These are phyloP conservation scores for Actinostola sp. DNA, from an alignment of 92 coral and sea anemone genomes.

Conservation along the genomic window DNA sequence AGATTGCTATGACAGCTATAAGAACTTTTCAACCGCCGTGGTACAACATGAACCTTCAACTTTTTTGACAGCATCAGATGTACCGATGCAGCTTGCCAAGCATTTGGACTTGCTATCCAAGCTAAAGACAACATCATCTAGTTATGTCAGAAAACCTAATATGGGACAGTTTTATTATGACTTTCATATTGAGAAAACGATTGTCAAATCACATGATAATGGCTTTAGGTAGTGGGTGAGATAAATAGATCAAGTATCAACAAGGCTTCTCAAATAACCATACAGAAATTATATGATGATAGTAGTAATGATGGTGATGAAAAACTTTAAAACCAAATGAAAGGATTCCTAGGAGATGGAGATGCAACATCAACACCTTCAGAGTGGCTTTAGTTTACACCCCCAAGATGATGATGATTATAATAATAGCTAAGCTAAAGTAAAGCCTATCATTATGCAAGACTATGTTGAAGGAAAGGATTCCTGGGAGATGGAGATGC, in stretches of 20 bases:
- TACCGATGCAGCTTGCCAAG: constrained; percentile 77
- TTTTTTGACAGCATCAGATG: constrained; percentile 70
- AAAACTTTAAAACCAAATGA: no score
- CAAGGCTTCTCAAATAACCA: no score
- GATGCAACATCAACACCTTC: no score
- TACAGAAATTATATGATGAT: no score
- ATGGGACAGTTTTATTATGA: constrained; percentile 67
- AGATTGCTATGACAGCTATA: not conserved
- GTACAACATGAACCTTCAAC: constrained; percentile 30
- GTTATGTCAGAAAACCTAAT: constrained; percentile 22
- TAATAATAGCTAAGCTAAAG: no score
- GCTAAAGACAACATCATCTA: not conserved
- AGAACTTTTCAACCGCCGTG: not conserved
- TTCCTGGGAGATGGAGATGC: no score
- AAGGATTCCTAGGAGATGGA: no score
- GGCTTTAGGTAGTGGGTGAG: not conserved
- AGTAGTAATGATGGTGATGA: no score
- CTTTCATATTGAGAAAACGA: constrained; percentile 72
- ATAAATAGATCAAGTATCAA: not conserved
- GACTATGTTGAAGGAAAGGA: no score
- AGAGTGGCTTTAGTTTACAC: no score
- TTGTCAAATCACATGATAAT: constrained; percentile 21
- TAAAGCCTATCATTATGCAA: no score
- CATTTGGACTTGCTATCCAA: constrained; percentile 39
- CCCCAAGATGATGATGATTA: no score